These are phyloP conservation scores for Valencia hispanica DNA, from an alignment of 2,797 vertebrate species.

Conservation along the genomic window DNA sequence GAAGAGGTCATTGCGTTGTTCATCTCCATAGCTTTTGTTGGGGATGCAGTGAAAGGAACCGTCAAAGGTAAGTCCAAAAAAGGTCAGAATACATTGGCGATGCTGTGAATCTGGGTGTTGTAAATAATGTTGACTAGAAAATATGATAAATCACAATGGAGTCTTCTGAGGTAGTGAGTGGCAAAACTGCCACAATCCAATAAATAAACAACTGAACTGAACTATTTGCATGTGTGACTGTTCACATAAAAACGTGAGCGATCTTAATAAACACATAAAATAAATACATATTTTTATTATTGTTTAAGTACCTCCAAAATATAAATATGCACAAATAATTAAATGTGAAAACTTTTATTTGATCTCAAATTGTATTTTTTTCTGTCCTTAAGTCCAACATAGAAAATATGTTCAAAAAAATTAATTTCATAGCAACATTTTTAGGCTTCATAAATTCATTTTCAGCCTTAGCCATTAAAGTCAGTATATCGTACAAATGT, in stretches of 20 bases:
- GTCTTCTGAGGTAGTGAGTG: slow-evolving; percentile 27
- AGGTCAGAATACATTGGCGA: slow-evolving; percentile 30
- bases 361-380: not conserved
- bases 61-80: slow-evolving; percentile 87
- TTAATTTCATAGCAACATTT: too few relatives aligned
- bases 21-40: slow-evolving; percentile 93
- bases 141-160: slow-evolving; percentile 23
- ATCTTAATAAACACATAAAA: too few relatives aligned
- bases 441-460: too few relatives aligned
- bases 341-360: too few relatives aligned
- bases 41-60: slow-evolving; percentile 93
- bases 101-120: slow-evolving; percentile 26
- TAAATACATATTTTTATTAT: too few relatives aligned
- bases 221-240: not conserved
- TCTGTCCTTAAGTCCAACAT: not conserved
- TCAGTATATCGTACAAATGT: too few relatives aligned
- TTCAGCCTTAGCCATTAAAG: too few relatives aligned
- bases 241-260: not conserved
- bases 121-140: slow-evolving; percentile 36
- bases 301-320: too few relatives aligned
- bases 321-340: too few relatives aligned
- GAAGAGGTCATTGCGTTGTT: slow-evolving; percentile 97
- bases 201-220: not conserved
- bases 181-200: not conserved
- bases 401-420: too few relatives aligned